Evolutionary conservation across 2,113 vertebrate genomes (phyloP), one percentile per base, ranked within the genome.

Genomic region (Tor tambroides): DNA sequence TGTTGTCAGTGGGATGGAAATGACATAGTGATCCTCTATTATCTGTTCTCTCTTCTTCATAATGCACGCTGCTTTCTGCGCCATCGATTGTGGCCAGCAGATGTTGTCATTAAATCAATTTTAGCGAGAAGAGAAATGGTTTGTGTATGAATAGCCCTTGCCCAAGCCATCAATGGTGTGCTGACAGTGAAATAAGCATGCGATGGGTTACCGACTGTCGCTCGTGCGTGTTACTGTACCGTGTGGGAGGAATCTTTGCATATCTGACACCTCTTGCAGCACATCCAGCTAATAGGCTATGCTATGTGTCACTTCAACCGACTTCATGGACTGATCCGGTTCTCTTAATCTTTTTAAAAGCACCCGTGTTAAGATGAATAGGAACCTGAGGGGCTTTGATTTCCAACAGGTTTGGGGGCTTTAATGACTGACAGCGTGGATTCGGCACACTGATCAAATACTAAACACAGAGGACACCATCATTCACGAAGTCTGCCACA

Each of bases 81-180:
- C 89, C 93, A 94, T 95, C 86, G 93, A 95, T 95, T 94, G 92
- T 84, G 88, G 93, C 89, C 91, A 92, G 88, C 87, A 92, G 89
- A 92, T 88, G 91, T 87, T 93, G 94, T 93, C 94, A 92, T 94
- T 94, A 95, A 95, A 95, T 95, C 94, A 93, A 94, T 95, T 92
- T 90, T 92, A 91, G 91, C 86, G 84, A 92, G 91, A 92, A 93
- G 92, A 95, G 91, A 92, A 94, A 94, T 93, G 92, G 89, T 95
- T 93, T 94, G 92, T 94, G 91, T 93, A 92, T 93, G 93, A 92
- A 91, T 89, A 92, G 91, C 87, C 90, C 91, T 92, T 91, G 91
- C 92, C 91, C 90, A 88, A 86, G 89, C 92, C 88, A 93, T 94
- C 91, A 90, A 88, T 88, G 89, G 91, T 86, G 85, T 90, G 43